Evolutionary conservation across 2,797 vertebrate genomes (phyloP), one percentile per base, ranked within the genome.

Genomic region (Pagetopsis macropterus): DNA sequence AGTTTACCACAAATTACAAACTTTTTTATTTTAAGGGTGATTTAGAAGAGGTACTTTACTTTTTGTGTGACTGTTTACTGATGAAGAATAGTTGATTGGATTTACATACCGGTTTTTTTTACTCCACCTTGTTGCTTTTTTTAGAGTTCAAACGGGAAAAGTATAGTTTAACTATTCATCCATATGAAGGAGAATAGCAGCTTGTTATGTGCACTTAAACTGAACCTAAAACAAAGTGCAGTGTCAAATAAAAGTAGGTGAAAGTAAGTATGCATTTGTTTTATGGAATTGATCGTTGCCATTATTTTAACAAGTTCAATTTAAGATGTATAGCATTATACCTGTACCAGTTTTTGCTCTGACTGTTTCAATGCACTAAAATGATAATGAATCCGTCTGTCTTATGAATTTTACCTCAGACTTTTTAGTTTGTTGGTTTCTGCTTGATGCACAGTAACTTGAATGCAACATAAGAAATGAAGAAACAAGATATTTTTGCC

Each of bases 291-390:
- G 14, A 58, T 58, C 15, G 51, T 27, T 13, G 3, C 9, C 1
- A 40, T 41, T 51, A 66, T 15, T 33, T 46, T 55, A 19, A 50
- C 16, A 44, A 50, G 55, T 41, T 58, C 41, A 37, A 14, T 33
- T 46, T 55, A 19, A 46, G 16, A 44, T 59, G 55, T 71, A 13
- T 14, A 8, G 12, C 33, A 15, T 49, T 19, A 51, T 14, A 46
- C 16, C 64, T 13, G 4, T 19, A 37, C 21, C 5, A 48, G 3
- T 23, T 15, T 48, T 9, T 46, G 65, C 27, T 43, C 9, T 65
- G 1, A 6, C 48, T 58, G 12, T 76, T 66, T 54, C 10, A 73
- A 64, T 37, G 77, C 74, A 67, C 56, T 81, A 23, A 69, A 27
- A 76, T 57, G 12, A 72, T 15, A 40, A 59, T 46, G 3, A 44